phyloP scores from a whole-genome alignment of 2,113 vertebrate species.

The Etheostoma spectabile region DNA sequence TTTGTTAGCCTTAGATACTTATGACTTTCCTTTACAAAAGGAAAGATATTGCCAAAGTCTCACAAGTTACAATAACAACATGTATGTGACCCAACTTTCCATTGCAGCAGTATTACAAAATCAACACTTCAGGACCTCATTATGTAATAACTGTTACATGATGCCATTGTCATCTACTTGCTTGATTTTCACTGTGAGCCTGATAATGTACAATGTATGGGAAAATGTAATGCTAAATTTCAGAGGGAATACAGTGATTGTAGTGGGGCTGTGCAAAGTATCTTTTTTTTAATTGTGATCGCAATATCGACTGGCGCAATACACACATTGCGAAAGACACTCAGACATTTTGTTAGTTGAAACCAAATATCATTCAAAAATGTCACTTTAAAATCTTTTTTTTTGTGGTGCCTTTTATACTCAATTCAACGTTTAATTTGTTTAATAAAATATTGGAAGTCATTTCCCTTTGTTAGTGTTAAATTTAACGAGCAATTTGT shows the following conservation, averaged over 20 bases:
- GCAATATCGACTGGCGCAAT: no score
- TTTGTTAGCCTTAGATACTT: background rate
- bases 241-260: background rate
- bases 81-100: background rate
- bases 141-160: background rate
- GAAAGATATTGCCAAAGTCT: background rate
- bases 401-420: no score
- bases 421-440: no score
- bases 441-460: no score
- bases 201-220: background rate
- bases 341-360: no score
- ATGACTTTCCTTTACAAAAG: background rate
- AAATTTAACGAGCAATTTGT: no score
- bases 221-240: background rate
- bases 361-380: no score
- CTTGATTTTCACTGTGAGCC: background rate
- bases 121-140: background rate
- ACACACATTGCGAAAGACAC: no score
- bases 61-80: background rate
- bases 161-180: background rate
- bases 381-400: no score
- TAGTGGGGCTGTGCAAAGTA: no score
- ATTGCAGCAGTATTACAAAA: background rate
- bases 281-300: no score
- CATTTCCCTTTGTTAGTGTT: no score